Evolutionary conservation across 1,140 invertebrate genomes (phyloP).

Genomic region (Drosophila pectinifera): DNA sequence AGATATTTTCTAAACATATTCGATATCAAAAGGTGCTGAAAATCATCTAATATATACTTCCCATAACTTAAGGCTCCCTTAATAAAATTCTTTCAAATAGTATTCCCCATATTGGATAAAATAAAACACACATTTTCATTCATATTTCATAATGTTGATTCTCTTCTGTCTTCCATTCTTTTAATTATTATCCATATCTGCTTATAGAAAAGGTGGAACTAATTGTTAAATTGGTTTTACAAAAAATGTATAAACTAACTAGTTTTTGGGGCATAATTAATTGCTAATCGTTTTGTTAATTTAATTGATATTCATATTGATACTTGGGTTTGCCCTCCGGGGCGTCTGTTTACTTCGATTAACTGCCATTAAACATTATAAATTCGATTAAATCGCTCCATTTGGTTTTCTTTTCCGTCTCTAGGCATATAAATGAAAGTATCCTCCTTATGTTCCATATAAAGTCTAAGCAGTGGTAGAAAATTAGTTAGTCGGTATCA

Average conservation of each 20-base stretch:
- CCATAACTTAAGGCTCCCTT: no score
- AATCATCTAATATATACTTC: no score
- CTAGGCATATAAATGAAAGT: conserved; percentile 50
- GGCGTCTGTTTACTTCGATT: conserved; percentile 49
- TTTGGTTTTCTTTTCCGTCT: conserved; percentile 34
- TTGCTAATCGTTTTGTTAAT: conserved; percentile 71
- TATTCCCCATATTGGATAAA: neutral
- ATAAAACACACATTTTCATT: conserved; percentile 40
- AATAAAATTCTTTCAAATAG: no score
- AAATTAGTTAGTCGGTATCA: conserved; percentile 60
- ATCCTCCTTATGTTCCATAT: conserved; percentile 10
- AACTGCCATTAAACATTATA: conserved; percentile 83
- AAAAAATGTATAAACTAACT: conserved; percentile 81
- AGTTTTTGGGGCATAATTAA: conserved; percentile 62
- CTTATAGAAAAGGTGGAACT: conserved; percentile 73
- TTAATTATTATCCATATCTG: conserved; percentile 78
- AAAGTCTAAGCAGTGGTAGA: conserved; percentile 46
- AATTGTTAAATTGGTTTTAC: conserved; percentile 76
- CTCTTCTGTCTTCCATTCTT: conserved; percentile 29
- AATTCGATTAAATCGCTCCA: conserved; percentile 83
- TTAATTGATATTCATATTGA: conserved; percentile 78
- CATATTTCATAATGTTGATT: conserved; percentile 73
- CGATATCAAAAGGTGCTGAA: no score
- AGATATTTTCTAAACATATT: no score
- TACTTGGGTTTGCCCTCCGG: conserved; percentile 24